Base-by-base conservation (phyloP, 2,888 invertebrate genomes). In the Ochropacha duplaris region DNA sequence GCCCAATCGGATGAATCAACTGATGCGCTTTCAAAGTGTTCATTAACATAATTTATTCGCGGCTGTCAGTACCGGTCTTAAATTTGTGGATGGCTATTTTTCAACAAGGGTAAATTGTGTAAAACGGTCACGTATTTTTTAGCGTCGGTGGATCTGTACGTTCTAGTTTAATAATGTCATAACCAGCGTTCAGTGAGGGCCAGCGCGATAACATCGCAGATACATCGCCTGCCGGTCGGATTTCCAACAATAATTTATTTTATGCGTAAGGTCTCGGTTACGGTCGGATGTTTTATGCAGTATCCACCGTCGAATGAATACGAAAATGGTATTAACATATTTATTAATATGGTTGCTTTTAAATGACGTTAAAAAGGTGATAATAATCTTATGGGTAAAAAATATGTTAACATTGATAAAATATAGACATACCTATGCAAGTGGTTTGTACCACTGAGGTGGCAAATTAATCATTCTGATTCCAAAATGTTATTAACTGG, bases 31-130 rank as follows among this genome's bases (percentile, higher is more conserved):
- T 81, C 83, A 85, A 89, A 90, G 82, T 83, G 81, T 87, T 90
- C 89, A 90, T 92, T 92, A 90, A 68, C 90, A 91, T 92, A 92
- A 92, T 90, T 90, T 92, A 92, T 91, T 88, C 90, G 84, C 72
- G 76, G 79, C 89, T 88, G 90, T 91, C 92, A 91, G 89, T 87
- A 69, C 84, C 84, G 87, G 82, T 81, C 87, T 88, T 86, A 90
- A 90, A 91, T 89, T 90, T 88, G 87, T 86, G 86, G 87, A 82
- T 79, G 85, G 85, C 79, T 82, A 86, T 86, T 86, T 90, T 90
- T 89, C 84, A 87, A 79, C 85, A 72, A 68, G 75, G 68, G 78
- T 80, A 85, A 83, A 88, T 88, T 84, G 78, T 82, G 86, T 78
- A 91, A 87, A 84, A 78, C 84, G 85, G 84, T 92, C 92, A 91